Base-by-base conservation (phyloP, 2,113 vertebrate species). In the Oxygymnocypris stewartii region DNA sequence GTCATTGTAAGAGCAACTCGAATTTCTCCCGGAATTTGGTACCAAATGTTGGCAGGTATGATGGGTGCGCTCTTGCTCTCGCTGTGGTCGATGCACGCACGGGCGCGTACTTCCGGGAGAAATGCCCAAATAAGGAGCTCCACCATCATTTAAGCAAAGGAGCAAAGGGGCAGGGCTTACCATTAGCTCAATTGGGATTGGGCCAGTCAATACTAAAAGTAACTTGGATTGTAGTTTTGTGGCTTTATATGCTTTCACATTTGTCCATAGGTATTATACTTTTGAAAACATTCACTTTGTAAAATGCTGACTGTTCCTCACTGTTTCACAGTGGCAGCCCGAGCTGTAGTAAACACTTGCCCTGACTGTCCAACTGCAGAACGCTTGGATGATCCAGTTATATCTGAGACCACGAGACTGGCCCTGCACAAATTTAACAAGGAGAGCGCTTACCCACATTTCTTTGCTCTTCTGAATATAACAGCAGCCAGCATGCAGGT, bases 291-390 rank as follows among this genome's bases (percentile, higher is more conserved):
- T 28, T 25, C 2, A 18, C 31, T 69, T 73, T 12, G 37, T 42
- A 2, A 42, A 42, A 44, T 74, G 9, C 14, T 74, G 71, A 42
- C 37, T 42, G 12, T 20, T 2, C 16, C 71, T 74, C 23, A 10
- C 47, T 85, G 10, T 14, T 67, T 80, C 87, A 4, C 79, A 91
- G 90, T 91, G 51, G 84, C 87, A 51, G 57, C 84, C 69, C 57
- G 25, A 63, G 79, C 82, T 49, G 81, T 90, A 6, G 11, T 84
- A 20, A 7, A 82, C 0, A 25, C 4, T 1, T 91, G 90, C 63
- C 90, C 89, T 23, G 89, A 91, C 79, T 91, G 90, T 77, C 89
- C 89, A 14, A 88, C 86, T 40, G 75, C 54, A 54, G 79, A 79
- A 40, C 37, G 40, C 2, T 75, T 88, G 12, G 71, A 87, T 9